Evolutionary conservation across 2,797 vertebrate genomes (phyloP).

Genomic region (Danio tinwini): DNA sequence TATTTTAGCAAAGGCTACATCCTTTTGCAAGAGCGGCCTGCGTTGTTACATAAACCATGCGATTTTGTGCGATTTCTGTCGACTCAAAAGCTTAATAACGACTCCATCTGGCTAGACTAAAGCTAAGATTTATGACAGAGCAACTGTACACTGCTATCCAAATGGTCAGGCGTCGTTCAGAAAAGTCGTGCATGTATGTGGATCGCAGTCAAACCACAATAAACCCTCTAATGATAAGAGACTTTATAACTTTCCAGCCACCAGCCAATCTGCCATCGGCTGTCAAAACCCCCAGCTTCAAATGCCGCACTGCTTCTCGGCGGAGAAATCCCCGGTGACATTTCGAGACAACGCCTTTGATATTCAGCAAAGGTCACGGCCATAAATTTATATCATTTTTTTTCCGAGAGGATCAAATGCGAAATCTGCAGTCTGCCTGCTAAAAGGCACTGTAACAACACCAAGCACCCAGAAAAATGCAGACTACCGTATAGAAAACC

Average conservation of each 20-base stretch:
- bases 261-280: constrained; percentile 43
- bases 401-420: constrained; percentile 33
- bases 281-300: constrained; percentile 55
- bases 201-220: constrained; percentile 22
- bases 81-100: not conserved
- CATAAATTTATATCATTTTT: constrained; percentile 49
- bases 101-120: constrained; percentile 20
- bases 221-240: constrained; percentile 30
- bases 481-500: constrained; percentile 10
- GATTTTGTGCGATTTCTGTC: not conserved
- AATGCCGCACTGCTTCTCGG: constrained; percentile 45
- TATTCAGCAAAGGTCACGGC: constrained; percentile 63
- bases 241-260: constrained; percentile 51
- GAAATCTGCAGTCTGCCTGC: constrained; percentile 62
- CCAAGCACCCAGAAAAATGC: not conserved
- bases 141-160: constrained; percentile 43
- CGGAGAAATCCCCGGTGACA: constrained; percentile 61
- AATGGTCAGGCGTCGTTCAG: constrained; percentile 18
- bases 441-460: constrained; percentile 35
- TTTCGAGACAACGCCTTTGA: constrained; percentile 63
- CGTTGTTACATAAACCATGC: not conserved
- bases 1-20: not conserved
- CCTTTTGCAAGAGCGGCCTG: not conserved
- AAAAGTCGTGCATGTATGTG: not conserved
- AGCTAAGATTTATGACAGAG: constrained; percentile 41